Percentiles rank a stretch among this genome's conserved stretches.
Evolutionary conservation across 2,888 invertebrate species (phyloP).

Genomic region (Osmoderma eremita): DNA sequence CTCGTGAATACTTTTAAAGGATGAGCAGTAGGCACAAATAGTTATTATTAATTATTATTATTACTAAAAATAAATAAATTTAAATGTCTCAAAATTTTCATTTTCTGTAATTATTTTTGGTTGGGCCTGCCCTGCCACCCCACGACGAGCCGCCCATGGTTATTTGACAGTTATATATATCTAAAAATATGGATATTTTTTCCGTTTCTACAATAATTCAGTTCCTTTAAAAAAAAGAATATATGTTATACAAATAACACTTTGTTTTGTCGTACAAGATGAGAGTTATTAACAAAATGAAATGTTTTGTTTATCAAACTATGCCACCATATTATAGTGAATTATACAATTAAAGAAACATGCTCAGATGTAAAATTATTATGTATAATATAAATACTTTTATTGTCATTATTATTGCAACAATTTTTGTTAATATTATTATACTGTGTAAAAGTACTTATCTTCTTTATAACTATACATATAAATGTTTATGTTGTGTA

Average conservation of each 20-base stretch:
- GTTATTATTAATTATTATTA: no score
- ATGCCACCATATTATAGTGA: no score
- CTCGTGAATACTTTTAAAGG: no score
- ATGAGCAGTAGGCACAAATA: no score
- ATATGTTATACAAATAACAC: background rate
- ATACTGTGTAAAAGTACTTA: background rate
- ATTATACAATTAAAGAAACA: background rate
- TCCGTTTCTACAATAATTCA: background rate
- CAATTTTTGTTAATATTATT: background rate
- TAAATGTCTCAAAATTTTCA: no score
- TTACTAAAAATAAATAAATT: no score
- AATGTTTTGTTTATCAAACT: no score
- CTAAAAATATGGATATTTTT: no score
- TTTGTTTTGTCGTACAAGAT: conserved; percentile 17
- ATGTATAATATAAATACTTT: background rate
- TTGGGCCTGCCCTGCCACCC: no score
- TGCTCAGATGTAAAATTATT: conserved; percentile 5
- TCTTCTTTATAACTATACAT: background rate
- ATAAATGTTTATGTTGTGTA: conserved; percentile 17
- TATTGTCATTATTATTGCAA: background rate
- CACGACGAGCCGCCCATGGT: no score
- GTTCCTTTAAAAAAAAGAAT: conserved; percentile 10
- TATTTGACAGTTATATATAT: no score
- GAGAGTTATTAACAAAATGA: background rate
- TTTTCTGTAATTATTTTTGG: no score